phyloP scores from a whole-genome alignment of 1,140 invertebrate species.

The Zaprionus lachaisei region DNA sequence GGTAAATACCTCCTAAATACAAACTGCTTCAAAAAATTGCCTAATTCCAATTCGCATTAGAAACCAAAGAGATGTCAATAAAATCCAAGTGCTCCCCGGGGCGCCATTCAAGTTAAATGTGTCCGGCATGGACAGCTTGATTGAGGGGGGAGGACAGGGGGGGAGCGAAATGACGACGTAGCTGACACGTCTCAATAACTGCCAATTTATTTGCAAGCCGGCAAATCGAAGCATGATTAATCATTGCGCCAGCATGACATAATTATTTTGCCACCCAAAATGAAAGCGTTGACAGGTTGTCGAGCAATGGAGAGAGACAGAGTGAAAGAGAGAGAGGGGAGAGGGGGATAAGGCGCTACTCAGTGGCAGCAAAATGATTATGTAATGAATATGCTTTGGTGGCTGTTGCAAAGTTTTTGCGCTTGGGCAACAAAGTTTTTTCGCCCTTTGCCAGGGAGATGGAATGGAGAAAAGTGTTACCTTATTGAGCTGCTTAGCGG shows the following conservation, averaged over 20 bases:
- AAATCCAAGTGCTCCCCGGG: slow-evolving; percentile 58
- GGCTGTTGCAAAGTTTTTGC: slow-evolving; percentile 42
- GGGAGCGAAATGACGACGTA: background rate
- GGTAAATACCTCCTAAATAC: background rate
- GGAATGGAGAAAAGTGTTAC: slow-evolving; percentile 67
- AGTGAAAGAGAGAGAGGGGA: slow-evolving; percentile 22
- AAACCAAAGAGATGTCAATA: slow-evolving; percentile 4
- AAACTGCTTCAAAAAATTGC: background rate
- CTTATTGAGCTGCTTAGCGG: slow-evolving; percentile 67
- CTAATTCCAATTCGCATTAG: background rate
- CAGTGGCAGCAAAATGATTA: slow-evolving; percentile 51
- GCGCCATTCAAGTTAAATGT: slow-evolving; percentile 54
- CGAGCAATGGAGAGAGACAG: slow-evolving; percentile 13
- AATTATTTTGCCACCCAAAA: slow-evolving; percentile 62
- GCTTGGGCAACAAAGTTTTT: slow-evolving; percentile 23
- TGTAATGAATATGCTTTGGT: slow-evolving; percentile 73
- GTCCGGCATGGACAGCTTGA: slow-evolving; percentile 53
- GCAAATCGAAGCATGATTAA: slow-evolving; percentile 71
- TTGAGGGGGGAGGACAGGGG: slow-evolving; percentile 33
- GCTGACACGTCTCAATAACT: slow-evolving; percentile 59
- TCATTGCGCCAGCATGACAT: slow-evolving; percentile 62
- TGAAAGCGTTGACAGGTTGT: slow-evolving; percentile 2
- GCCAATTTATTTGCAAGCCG: slow-evolving; percentile 65
- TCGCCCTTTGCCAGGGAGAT: background rate
- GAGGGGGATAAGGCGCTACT: background rate